Conservation (phyloP, 2,797 vertebrate species). For the Lophius americanus region DNA sequence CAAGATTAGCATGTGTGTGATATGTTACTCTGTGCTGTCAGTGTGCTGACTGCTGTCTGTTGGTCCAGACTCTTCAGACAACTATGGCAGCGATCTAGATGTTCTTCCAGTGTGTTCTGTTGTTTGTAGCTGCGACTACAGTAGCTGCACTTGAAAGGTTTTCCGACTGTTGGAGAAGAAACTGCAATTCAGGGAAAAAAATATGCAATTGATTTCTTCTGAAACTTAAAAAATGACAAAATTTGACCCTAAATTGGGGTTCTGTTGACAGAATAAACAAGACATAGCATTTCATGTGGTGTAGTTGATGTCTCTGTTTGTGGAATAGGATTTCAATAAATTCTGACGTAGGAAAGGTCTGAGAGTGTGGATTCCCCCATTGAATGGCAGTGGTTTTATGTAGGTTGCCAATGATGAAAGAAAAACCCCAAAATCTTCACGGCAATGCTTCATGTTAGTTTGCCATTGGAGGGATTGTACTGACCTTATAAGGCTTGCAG, state of each 20-base stretch:
- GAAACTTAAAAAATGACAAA: neutral
- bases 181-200: constrained; percentile 78
- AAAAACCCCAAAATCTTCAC: constrained; percentile 54
- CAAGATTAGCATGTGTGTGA: constrained; percentile 4
- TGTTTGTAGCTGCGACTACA: constrained; percentile 98
- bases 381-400: constrained; percentile 32
- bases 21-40: constrained; percentile 77
- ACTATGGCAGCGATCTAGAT: constrained; percentile 92
- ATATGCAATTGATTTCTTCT: neutral
- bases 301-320: constrained; percentile 23
- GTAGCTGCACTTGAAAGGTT: constrained; percentile 97
- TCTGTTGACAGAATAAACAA: neutral
- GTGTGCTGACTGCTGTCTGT: constrained; percentile 80
- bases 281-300: neutral
- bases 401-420: constrained; percentile 46
- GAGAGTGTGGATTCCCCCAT: constrained; percentile 57
- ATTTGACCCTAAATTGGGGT: neutral
- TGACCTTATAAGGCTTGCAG: constrained; percentile 38
- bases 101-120: constrained; percentile 93
- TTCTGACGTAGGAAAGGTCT: neutral
- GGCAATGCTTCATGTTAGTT: constrained; percentile 55
- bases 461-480: constrained; percentile 58
- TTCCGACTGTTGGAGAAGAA: constrained; percentile 91
- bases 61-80: constrained; percentile 91
- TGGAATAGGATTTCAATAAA: constrained; percentile 21